Base-by-base conservation (phyloP, 2,888 invertebrate genomes). In the Bedellia somnulentella region DNA sequence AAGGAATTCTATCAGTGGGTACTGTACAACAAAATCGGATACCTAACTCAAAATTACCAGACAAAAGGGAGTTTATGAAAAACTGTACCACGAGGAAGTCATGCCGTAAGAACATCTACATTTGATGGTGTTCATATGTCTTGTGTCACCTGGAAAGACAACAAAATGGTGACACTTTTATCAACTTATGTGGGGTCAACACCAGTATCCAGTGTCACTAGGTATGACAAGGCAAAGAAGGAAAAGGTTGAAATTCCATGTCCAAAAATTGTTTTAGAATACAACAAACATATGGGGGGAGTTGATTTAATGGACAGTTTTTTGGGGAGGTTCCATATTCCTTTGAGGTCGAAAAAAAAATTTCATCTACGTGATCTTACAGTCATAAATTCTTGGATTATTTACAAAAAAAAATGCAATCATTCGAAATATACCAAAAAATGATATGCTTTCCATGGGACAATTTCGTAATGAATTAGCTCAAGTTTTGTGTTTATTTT, bases 281-380 rank as follows among this genome's bases (percentile, higher is more conserved):
- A 57, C 37, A 55, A 53, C 44, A 44, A 41, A 34, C 49, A 53
- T 34, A 56, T 54, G 53, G 52, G 48, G 28, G 51, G 49, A 37
- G 52, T 51, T 21, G 53, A 55, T 28, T 44, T 52, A 26, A 43
- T 49, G 43, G 50, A 57, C 41, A 48, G 45, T 31, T 47, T 44
- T 45, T 39, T 50, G 37, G 47, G 47, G 32, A 46, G 47, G 42
- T 40, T 47, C 39, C 41, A 42, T 34, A 47, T 47, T 35, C 42
- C 1, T 33, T 38, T 48, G 29, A 42, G 37, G 22, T 46, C 46
- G 38, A 50, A 45, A 45, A 54, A 56, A 35, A 52, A 51, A 44
- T 51, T 40, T 40, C 45, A 47, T 43, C 11, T 48, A 38, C 45
- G 47, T 36, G 49, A 47, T 35, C 40, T 50, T 14, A 43, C 47